A percentile compares a stretch with the other conserved stretches of the same genome.
Evolutionary conservation across 2,888 invertebrate species (phyloP).

Genomic region (Coleophora deauratella): DNA sequence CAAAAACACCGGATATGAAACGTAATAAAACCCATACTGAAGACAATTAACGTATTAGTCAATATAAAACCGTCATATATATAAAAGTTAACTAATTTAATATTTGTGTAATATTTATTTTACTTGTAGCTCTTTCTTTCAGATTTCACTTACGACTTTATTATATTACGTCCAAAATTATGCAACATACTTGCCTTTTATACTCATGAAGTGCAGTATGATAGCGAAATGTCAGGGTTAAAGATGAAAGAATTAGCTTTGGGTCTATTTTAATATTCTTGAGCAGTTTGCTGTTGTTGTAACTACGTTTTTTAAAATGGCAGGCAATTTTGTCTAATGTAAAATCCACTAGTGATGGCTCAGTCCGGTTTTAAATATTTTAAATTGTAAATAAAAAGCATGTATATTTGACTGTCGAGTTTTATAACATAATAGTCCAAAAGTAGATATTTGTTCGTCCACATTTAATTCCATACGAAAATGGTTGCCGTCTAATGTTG

Average conservation of each 20-base stretch:
- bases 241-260: constrained; percentile 17
- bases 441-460: constrained; percentile 67
- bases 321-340: constrained; percentile 16
- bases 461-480: constrained; percentile 63
- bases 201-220: constrained; percentile 15
- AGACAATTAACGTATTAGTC: constrained; percentile 18
- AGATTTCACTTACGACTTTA: constrained; percentile 2
- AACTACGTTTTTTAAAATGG: constrained; percentile 13
- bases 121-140: constrained; percentile 30
- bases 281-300: constrained; percentile 17
- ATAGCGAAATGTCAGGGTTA: too few species aligned
- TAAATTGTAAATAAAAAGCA: constrained; percentile 55
- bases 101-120: constrained; percentile 24
- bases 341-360: constrained; percentile 7
- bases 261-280: constrained; percentile 13
- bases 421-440: constrained; percentile 52
- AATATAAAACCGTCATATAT: constrained; percentile 28
- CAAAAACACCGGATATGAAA: constrained; percentile 33
- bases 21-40: constrained; percentile 29
- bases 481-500: constrained; percentile 61
- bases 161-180: constrained; percentile 21
- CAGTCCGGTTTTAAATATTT: constrained; percentile 46
- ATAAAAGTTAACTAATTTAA: constrained; percentile 36
- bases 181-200: too few species aligned
- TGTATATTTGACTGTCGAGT: constrained; percentile 45